Percentiles rank a stretch among this genome's conserved stretches.
phyloP scores from a whole-genome alignment of 1,140 invertebrate genomes.

The Monomorium pharaonis region DNA sequence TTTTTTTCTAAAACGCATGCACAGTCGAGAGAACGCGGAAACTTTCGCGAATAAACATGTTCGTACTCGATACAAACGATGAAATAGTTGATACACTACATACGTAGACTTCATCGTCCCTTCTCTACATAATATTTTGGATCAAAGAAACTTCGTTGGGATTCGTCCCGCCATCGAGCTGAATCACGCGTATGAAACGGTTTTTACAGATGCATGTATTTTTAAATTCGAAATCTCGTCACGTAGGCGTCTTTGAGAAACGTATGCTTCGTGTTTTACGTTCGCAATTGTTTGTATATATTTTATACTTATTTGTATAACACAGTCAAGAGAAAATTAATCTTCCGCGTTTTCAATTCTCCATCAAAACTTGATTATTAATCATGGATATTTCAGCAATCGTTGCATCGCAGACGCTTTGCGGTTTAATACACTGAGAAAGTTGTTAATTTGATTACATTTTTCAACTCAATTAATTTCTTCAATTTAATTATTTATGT shows the following conservation, averaged over 20 bases:
- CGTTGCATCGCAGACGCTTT: background rate
- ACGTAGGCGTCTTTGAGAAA: constrained; percentile 6
- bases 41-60: background rate
- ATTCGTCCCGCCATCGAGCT: background rate
- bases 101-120: background rate
- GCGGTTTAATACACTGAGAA: too few species aligned
- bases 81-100: background rate
- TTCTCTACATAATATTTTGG: background rate
- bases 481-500: too few species aligned
- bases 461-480: too few species aligned
- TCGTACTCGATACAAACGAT: background rate
- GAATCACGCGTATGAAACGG: background rate
- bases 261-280: background rate
- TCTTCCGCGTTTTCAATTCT: background rate
- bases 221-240: background rate
- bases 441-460: too few species aligned
- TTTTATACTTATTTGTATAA: background rate
- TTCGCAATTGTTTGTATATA: background rate
- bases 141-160: background rate
- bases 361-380: background rate
- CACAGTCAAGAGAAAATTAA: background rate
- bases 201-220: background rate
- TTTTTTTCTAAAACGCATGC: constrained; percentile 1
- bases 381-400: background rate
- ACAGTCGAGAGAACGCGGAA: background rate